A percentile compares a stretch with the other conserved stretches of the same genome.
Conservation (phyloP, 1,140 invertebrate genomes). For the Streblospio benedicti region DNA sequence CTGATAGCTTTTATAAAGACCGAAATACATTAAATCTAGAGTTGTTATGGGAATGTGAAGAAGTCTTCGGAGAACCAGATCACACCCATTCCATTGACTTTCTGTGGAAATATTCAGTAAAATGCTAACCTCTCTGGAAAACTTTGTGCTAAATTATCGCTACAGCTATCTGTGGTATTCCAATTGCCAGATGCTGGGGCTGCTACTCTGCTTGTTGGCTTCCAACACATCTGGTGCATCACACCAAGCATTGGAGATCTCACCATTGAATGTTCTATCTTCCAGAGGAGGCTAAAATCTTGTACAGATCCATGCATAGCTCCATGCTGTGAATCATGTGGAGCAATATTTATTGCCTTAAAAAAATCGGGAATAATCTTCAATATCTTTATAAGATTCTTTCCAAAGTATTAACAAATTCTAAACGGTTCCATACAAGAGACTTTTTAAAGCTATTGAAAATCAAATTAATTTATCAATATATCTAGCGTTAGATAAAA, state of each 20-base stretch:
- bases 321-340: neutral
- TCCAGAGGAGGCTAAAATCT: neutral
- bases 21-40: no score
- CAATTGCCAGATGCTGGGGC: constrained; percentile 60
- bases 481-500: no score
- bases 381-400: no score
- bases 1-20: no score
- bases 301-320: neutral
- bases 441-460: no score
- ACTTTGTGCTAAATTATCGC: constrained; percentile 63
- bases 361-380: no score
- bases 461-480: no score
- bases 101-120: constrained; percentile 62
- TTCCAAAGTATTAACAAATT: no score
- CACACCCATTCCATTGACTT: constrained; percentile 63
- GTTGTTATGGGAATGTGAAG: constrained; percentile 66
- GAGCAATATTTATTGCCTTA: neutral
- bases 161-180: constrained; percentile 58
- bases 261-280: neutral
- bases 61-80: constrained; percentile 69
- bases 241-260: constrained; percentile 16
- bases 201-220: constrained; percentile 67
- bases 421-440: no score
- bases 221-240: constrained; percentile 49
- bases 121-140: constrained; percentile 60